phyloP scores from a whole-genome alignment of 2,113 vertebrate genomes.

The Clarias gariepinus region DNA sequence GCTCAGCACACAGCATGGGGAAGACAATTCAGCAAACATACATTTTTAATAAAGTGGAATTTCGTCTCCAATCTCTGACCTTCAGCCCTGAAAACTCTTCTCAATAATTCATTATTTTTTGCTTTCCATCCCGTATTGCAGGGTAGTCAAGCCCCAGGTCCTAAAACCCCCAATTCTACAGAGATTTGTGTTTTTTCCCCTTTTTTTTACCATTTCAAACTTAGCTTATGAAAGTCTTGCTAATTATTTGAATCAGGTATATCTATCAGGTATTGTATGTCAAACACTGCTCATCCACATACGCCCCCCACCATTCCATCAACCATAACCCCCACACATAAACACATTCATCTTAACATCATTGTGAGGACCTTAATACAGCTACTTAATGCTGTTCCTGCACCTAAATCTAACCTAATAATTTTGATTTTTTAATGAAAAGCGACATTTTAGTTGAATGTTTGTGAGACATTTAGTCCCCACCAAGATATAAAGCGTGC shows the following conservation, averaged over 20 bases:
- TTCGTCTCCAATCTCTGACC: constrained; percentile 67
- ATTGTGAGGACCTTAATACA: not conserved
- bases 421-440: not conserved
- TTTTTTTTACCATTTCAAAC: not conserved
- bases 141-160: not conserved
- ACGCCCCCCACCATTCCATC: not conserved
- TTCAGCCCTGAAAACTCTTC: constrained; percentile 74
- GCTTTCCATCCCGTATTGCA: constrained; percentile 47
- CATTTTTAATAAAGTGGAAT: constrained; percentile 74
- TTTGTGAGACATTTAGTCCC: not conserved
- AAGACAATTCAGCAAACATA: constrained; percentile 73
- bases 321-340: not conserved
- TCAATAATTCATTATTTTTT: constrained; percentile 76
- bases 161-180: not conserved
- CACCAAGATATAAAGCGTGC: not conserved
- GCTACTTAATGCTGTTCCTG: not conserved
- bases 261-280: too few species aligned
- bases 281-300: not conserved
- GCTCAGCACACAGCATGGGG: constrained; percentile 60
- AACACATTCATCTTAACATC: not conserved
- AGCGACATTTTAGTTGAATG: not conserved
- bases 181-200: not conserved
- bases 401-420: not conserved
- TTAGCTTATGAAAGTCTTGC: not conserved
- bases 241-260: not conserved